Evolutionary conservation across 2,797 vertebrate species (phyloP), one percentile per base, ranked within the genome.

Genomic region (Hyperoplus lanceolatus): DNA sequence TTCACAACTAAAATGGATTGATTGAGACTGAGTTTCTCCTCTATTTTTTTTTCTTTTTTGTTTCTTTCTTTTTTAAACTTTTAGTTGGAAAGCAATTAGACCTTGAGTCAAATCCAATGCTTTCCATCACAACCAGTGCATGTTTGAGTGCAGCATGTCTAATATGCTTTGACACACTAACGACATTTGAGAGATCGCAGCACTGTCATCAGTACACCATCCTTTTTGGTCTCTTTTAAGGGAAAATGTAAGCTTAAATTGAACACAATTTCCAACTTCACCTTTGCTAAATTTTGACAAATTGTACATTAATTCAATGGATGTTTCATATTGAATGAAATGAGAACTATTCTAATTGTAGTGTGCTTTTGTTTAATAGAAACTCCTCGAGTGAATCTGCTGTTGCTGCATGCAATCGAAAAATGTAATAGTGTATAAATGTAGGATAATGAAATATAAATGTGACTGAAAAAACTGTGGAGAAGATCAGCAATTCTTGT

Each of bases 1-100:
- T 88, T 5, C 61, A 82, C 41, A 67, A 65, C 65, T 94, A 80
- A 94, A 41, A 15, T 11, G n/a, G 60, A 69, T 0, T 57, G 60
- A 69, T 0, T 57, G 16, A 74, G 53, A 6, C 59, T 21, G 7
- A 29, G 36, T 70, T 70, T 46, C 0, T 51, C 4, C 50, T 4
- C 7, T 49, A 11, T 2, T 29, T 36, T 58, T 74, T 42, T 58
- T 49, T 7, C 8, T 56, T 46, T 39, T n/a, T 38, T 2, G 66
- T 8, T 42, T 50, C 21, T 21, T 21, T 21, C 1, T 21, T 21
- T 21, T 21, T 21, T 21, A 1, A 21, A 10, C 21, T 21, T 21
- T 6, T 53, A 5, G 3, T 0, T 45, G 4, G 21, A 61, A 65
- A 42, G 6, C 8, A 21, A 69, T 75, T 50, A 9, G 12, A 42